Evolutionary conservation across 92 coral and sea anemone species (phyloP).

Genomic region (Epizoanthus stellaris): DNA sequence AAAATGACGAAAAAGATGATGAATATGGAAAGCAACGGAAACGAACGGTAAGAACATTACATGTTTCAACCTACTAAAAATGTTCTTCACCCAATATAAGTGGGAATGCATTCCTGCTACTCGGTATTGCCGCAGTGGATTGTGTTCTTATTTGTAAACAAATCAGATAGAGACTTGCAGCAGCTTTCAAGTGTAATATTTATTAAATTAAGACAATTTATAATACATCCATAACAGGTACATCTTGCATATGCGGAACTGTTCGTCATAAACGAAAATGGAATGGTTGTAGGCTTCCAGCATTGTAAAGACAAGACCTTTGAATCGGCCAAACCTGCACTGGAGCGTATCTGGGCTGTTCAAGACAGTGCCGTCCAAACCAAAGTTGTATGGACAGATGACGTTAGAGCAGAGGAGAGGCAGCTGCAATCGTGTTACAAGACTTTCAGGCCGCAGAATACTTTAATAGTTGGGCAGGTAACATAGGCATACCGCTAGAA

Average conservation of each 20-base stretch:
- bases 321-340: not conserved
- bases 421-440: not conserved
- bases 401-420: not conserved
- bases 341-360: not conserved
- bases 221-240: not conserved
- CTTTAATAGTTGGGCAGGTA: not conserved
- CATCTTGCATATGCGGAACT: not conserved
- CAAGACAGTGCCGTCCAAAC: not conserved
- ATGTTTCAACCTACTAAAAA: too few relatives aligned
- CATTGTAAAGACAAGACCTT: not conserved
- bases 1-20: too few relatives aligned
- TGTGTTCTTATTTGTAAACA: too few relatives aligned
- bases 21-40: too few relatives aligned
- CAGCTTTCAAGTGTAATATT: too few relatives aligned
- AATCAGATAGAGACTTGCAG: too few relatives aligned
- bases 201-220: too few relatives aligned
- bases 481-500: too few relatives aligned
- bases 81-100: too few relatives aligned
- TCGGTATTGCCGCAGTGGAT: too few relatives aligned
- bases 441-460: not conserved
- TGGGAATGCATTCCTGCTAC: too few relatives aligned
- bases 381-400: slow-evolving; percentile 3
- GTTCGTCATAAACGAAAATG: not conserved
- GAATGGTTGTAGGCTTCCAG: not conserved
- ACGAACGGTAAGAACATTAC: too few relatives aligned